These are phyloP conservation scores for Rhyacophila brunnea DNA, from an alignment of 1,140 invertebrate species.

Conservation along the genomic window DNA sequence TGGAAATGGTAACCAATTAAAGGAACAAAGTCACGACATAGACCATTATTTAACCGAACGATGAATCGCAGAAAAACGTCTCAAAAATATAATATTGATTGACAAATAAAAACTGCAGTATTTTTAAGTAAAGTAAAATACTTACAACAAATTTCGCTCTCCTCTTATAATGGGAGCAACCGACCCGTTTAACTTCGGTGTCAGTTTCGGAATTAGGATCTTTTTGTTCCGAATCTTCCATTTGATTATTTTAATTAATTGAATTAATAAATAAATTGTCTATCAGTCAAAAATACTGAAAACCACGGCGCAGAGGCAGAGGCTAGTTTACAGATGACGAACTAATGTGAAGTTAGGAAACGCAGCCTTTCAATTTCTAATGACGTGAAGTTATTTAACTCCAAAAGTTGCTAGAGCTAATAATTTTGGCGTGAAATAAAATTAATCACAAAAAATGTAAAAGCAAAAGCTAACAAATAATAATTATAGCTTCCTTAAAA, in stretches of 20 bases:
- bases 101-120: not conserved
- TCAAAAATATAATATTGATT: too few species aligned
- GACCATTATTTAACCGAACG: conserved; percentile 1
- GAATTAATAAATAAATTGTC: conserved; percentile 3
- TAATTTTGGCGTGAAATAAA: too few species aligned
- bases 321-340: conserved; percentile 14
- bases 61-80: not conserved
- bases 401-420: too few species aligned
- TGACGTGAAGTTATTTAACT: too few species aligned
- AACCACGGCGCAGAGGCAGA: conserved; percentile 12
- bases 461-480: too few species aligned
- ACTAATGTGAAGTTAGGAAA: conserved; percentile 8
- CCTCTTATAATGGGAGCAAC: conserved; percentile 77
- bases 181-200: conserved; percentile 52
- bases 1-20: conserved; percentile 37
- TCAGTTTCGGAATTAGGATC: conserved; percentile 2
- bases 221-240: conserved; percentile 11
- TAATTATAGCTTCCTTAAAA: too few species aligned
- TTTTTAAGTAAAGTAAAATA: conserved; percentile 32
- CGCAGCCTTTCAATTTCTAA: conserved; percentile 5
- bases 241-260: conserved; percentile 11
- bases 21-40: conserved; percentile 37
- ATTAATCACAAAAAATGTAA: too few species aligned
- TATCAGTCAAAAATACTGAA: conserved; percentile 2
- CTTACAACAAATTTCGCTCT: conserved; percentile 80